phyloP scores from a whole-genome alignment of 2,113 vertebrate genomes.

The Glaucomys volans region DNA sequence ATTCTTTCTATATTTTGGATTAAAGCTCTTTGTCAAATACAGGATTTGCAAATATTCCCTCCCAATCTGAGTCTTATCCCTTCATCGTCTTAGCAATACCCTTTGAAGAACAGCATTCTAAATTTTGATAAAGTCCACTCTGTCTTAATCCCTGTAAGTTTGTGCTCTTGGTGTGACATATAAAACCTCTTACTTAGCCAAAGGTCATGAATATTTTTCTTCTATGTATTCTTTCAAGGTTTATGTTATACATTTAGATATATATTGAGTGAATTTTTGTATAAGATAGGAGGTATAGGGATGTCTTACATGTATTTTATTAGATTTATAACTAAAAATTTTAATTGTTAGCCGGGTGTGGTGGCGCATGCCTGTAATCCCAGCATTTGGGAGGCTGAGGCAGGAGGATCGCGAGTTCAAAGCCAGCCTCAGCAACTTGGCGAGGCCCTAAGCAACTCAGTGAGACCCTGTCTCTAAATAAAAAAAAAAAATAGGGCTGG shows the following conservation, averaged over 20 bases:
- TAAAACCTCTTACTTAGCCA: neutral
- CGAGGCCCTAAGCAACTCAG: too few species aligned
- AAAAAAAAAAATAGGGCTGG: too few species aligned
- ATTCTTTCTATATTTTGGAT: neutral
- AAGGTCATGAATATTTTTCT: neutral
- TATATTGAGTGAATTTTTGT: neutral
- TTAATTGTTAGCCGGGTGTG: too few species aligned
- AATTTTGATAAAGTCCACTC: neutral
- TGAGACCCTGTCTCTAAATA: too few species aligned
- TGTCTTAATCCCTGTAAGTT: neutral
- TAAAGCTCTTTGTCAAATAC: neutral
- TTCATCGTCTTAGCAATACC: neutral
- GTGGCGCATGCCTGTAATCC: too few species aligned
- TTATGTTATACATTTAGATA: neutral
- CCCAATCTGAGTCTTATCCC: neutral
- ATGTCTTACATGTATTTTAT: neutral
- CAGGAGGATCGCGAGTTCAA: too few species aligned
- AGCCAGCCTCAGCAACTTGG: too few species aligned
- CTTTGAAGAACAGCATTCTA: conserved; percentile 5
- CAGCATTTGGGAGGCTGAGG: too few species aligned
- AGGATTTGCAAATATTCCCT: neutral
- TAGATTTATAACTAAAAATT: neutral
- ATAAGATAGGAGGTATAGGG: neutral
- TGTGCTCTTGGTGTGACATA: neutral
- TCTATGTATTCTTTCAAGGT: neutral